Evolutionary conservation across 1,140 invertebrate genomes (phyloP), one percentile per base, ranked within the genome.

Genomic region (Leptinotarsa texana): DNA sequence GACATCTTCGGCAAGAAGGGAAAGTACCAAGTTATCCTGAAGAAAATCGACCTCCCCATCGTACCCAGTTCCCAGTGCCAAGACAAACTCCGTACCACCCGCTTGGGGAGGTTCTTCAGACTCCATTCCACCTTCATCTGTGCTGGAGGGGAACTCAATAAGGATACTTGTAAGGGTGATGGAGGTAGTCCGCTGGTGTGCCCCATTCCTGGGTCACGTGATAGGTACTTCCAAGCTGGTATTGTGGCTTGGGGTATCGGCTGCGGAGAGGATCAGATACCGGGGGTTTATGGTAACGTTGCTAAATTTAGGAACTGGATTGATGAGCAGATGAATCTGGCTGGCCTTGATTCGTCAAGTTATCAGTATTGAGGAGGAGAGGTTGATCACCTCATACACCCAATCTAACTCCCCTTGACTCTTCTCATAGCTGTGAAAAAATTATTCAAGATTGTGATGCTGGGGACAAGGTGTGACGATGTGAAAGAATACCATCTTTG

Each of bases 101-200:
- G 90, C 17, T 83, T 93, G 3, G 91, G 92, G 0, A 82, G 83
- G 13, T 83, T 87, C 74, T 95, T 93, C 80, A 78, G 87, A 48
- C 84, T 95, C 11, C 88, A 94, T 80, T 79, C 87, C 0, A 90
- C 89, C 42, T 94, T 95, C 82, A 88, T 93, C 73, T 95, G 93
- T 82, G 94, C 94, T 0, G 93, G 92, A 1, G 93, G 93, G 0
- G 88, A 89, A 80, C 80, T 84, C 49, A 90, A 88, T n/a, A 87
- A 88, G 79, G 92, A 93, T 80, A 90, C 91, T 0, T 93, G 92
- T 83, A 91, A 90, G 81, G 91, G 90, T 72, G 88, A 88, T 78
- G 87, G 87, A 8, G 87, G 87, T 5, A 82, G 88, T 77, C 89
- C 89, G n/a, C 78, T 91, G 67, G 88, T 89, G 4, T 90, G 89